Percentiles rank a stretch among this genome's conserved stretches.
Conservation (phyloP, 2,888 invertebrate species). For the Hydroisotoma schaefferi region DNA sequence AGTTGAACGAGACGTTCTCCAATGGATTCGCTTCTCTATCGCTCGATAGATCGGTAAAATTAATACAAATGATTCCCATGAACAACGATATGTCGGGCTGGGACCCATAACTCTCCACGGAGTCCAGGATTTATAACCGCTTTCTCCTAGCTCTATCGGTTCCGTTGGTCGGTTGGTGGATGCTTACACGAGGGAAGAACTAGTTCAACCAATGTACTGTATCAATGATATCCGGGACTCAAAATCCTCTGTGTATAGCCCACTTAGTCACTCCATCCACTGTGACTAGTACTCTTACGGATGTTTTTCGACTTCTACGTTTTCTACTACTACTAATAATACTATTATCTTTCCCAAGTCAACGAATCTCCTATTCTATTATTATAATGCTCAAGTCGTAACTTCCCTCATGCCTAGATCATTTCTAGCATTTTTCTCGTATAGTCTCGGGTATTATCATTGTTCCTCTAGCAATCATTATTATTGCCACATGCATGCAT, state of each 20-base stretch:
- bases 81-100: conserved; percentile 45
- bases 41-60: conserved; percentile 47
- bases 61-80: conserved; percentile 48
- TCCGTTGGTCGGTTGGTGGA: too few species aligned
- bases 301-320: too few species aligned
- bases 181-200: too few species aligned
- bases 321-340: not conserved
- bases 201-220: too few species aligned
- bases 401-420: conserved; percentile 5
- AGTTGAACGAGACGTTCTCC: conserved; percentile 22
- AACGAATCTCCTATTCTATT: conserved; percentile 1
- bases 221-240: not conserved
- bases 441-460: not conserved
- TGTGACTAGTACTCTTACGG: conserved; percentile 24
- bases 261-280: conserved; percentile 20
- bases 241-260: not conserved
- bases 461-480: conserved; percentile 15
- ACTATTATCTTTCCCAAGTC: not conserved
- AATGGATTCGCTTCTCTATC: conserved; percentile 38
- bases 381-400: not conserved
- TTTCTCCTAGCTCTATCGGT: conserved; percentile 17
- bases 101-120: conserved; percentile 44
- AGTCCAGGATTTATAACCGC: conserved; percentile 42
- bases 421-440: conserved; percentile 5
- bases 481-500: conserved; percentile 22